Base-by-base conservation (phyloP, 1,140 invertebrate genomes). In the Anastatus disparis region DNA sequence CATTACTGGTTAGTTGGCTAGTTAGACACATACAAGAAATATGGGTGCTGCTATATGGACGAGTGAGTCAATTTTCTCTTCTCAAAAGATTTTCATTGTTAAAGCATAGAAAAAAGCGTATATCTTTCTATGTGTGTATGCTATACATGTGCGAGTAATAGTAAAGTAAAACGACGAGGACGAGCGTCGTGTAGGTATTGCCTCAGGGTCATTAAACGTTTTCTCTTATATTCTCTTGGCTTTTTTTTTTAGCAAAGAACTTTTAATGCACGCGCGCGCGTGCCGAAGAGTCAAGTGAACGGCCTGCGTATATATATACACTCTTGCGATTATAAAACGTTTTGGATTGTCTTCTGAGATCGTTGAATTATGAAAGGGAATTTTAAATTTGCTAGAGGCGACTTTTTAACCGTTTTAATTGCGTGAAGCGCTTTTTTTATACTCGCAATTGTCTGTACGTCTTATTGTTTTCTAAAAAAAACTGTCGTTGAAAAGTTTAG, bases 1-100 rank as follows among this genome's bases (percentile, higher is more conserved):
- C n/a, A n/a, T n/a, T 4, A n/a, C 24, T 24, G 12, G 3, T 6
- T 55, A 56, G 50, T 31, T 55, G 35, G 24, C 40, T 65, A 55
- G 48, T 52, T 52, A 53, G 38, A 3, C 50, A 20, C 31, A 3
- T 20, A 13, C n/a, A n/a, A n/a, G n/a, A n/a, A n/a, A n/a, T n/a
- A 64, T 22, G 31, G 48, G 48, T 17, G 62, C 35, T 20, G n/a
- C n/a, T n/a, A n/a, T n/a, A 53, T 17, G 53, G 17, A 27, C 52
- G 38, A 56, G 35, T 56, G 65, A 59, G 55, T 68, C 55, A 59
- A 68, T 68, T 68, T 59, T 59, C 65, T 53, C 42, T 27, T n/a
- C 55, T 50, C 22, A 62, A 61, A 50, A 69, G 56, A 69, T 69
- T 69, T 53, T 40, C 56, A 62, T 69, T 62, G 67, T 69, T 63